These are phyloP conservation scores for Ectemnius continuus DNA, from an alignment of 2,888 invertebrate genomes.

Conservation along the genomic window DNA sequence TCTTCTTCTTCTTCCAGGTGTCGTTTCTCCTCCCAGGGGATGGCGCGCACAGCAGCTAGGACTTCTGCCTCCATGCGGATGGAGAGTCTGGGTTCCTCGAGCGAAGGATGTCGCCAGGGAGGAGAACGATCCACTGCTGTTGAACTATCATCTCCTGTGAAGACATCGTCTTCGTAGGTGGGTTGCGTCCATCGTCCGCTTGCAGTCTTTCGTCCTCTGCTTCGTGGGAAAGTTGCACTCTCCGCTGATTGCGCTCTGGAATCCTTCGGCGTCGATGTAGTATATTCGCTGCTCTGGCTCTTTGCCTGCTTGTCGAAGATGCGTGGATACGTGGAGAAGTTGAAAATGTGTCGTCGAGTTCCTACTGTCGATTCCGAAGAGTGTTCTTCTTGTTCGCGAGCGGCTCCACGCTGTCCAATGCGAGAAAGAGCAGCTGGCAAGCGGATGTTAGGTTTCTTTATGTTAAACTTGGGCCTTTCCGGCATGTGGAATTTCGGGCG, in stretches of 20 bases:
- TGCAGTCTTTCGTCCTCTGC: constrained; percentile 79
- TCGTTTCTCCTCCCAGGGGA: constrained; percentile 63
- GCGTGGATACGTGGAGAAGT: constrained; percentile 89
- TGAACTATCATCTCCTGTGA: constrained; percentile 62
- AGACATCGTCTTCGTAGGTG: constrained; percentile 62
- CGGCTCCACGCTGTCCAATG: constrained; percentile 21
- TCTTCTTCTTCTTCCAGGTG: constrained; percentile 28
- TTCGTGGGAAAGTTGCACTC: constrained; percentile 83
- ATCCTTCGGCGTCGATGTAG: constrained; percentile 80
- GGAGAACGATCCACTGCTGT: constrained; percentile 63
- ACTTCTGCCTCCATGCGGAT: constrained; percentile 63
- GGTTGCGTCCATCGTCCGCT: constrained; percentile 78
- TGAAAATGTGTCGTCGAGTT: constrained; percentile 82
- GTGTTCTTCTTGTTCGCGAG: constrained; percentile 47
- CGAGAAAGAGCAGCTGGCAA: constrained; percentile 69
- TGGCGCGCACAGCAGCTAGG: constrained; percentile 3
- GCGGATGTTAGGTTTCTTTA: constrained; percentile 80
- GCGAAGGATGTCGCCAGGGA: constrained; percentile 74
- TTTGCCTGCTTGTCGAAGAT: constrained; percentile 79
- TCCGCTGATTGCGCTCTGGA: constrained; percentile 79
- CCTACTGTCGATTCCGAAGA: constrained; percentile 80
- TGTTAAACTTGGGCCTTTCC: constrained; percentile 79
- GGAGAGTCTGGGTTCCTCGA: constrained; percentile 72
- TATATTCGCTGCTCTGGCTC: constrained; percentile 70
- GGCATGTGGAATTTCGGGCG: constrained; percentile 79